Evolutionary conservation across 2,797 vertebrate species (phyloP), one percentile per base, ranked within the genome.

Genomic region (Syngnathus rostellatus): DNA sequence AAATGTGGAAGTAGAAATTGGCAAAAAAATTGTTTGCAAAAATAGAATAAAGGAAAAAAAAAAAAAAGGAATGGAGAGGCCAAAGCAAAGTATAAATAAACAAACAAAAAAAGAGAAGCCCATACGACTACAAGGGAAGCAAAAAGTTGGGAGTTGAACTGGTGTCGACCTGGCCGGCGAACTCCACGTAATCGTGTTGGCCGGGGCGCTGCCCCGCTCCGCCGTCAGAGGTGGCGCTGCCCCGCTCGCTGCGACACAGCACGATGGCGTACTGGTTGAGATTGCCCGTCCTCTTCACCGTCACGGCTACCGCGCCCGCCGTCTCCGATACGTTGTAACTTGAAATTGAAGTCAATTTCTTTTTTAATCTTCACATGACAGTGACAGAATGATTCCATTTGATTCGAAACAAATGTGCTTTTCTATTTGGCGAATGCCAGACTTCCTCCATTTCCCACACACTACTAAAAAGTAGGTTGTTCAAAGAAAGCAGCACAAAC

Each of bases 211-310:
- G 81, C 2, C 83, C 68, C 0, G 77, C 69, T 40, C 83, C 81
- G 73, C 93, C 83, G 59, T 81, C 83, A 51, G 95, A 91, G 1
- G 90, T 92, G 74, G 96, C 97, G 0, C 91, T 92, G 68, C 92
- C 94, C 76, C 89, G 94, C 72, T 97, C 89, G 0, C 94, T 98
- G 6, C 83, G 94, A 72, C 97, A 99, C 66, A 98, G 81, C 51
- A 97, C 94, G 0, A 99, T 94, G 50, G 93, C 92, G 2, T 99
- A 99, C 83, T 98, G 97, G 82, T 98, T 94, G 68, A 98, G 93
- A 83, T 97, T 98, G 0, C 97, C 97, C 0, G 80, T 84, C 62
- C 97, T 89, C 85, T 92, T 94, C 74, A 99, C 93, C 0, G 90
- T 89, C 77, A 99, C 73, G 0, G 94, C 92, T 72, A 99, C 91